Evolutionary conservation across 2,113 vertebrate genomes (phyloP).

Genomic region (Serinus canaria): DNA sequence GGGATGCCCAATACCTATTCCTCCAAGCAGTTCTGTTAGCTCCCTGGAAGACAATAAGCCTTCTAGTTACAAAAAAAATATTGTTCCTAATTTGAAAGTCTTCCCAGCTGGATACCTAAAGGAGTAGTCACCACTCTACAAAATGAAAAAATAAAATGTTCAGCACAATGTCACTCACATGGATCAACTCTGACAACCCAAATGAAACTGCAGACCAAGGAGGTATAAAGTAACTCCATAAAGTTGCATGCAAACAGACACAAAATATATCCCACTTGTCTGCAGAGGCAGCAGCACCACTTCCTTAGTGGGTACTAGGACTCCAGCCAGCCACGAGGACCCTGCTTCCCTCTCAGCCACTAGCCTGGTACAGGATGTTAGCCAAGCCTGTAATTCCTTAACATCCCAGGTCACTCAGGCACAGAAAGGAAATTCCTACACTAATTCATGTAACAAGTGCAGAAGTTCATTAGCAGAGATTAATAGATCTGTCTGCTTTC

Average conservation of each 20-base stretch:
- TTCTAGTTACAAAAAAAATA: not conserved
- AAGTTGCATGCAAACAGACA: not conserved
- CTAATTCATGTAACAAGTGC: not conserved
- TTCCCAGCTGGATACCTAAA: not conserved
- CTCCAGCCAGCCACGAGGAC: not conserved
- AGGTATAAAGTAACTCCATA: not conserved
- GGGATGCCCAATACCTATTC: not conserved
- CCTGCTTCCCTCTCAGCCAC: not conserved
- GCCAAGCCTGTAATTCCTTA: not conserved
- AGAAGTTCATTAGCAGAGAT: not conserved
- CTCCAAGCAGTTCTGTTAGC: not conserved
- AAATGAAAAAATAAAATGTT: not conserved
- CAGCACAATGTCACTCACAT: not conserved
- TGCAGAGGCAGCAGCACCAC: not conserved
- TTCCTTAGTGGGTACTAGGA: not conserved
- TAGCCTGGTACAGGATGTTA: not conserved
- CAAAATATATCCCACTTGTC: not conserved
- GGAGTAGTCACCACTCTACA: rapidly evolving
- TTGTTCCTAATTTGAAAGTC: not conserved
- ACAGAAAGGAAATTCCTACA: not conserved
- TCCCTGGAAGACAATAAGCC: not conserved
- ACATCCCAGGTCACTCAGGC: not conserved
- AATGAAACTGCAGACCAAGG: not conserved
- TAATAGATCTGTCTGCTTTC: not conserved
- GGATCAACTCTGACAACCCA: not conserved